Base-by-base conservation (phyloP, 2,113 vertebrate genomes). In the Mellivora capensis region DNA sequence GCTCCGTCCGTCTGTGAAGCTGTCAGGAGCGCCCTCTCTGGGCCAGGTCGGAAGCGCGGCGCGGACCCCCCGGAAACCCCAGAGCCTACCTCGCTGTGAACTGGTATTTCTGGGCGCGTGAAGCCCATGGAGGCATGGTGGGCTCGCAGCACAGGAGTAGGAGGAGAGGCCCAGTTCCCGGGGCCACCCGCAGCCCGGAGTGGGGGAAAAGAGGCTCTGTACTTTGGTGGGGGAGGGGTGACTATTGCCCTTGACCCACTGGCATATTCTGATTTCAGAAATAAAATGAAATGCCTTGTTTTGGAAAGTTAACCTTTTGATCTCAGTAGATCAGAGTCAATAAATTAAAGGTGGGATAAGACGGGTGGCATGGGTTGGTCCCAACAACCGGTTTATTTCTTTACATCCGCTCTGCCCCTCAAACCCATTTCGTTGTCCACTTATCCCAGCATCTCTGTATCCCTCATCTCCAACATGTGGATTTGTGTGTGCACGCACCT, bases 1-100 rank as follows among this genome's bases (percentile, higher is more conserved):
- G 96, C 98, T 18, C 90, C 98, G 79, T 97, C 98, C 2, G 67
- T 99, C 42, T 98, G 99, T 83, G 98, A 99, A 14, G 99, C 98
- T 25, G 97, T 99, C 84, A 98, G 95, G 84, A 90, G 59, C 0
- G 81, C 90, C 7, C 92, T 98, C 6, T 39, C 57, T 7, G 90
- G 93, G 18, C 95, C 91, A 0, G 97, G 96, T 9, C 49, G 23
- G 86, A 98, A 97, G 67, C 39, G 54, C n/a, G 85, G 23, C 0
- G 69, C 47, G 0, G 91, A 85, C 15, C 23, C 88, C 6, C 4
- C 67, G 29, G 96, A 96, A 62, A 47, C 83, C 10, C 47, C n/a
- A 6, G 85, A 76, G 42, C 64, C 54, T 11, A 72, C 59, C 3
- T 12, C 7, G 13, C 79, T 8, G 6, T 67, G 84, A 97, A n/a